Evolutionary conservation across 2,113 vertebrate genomes (phyloP).

Genomic region (Morone chrysops): DNA sequence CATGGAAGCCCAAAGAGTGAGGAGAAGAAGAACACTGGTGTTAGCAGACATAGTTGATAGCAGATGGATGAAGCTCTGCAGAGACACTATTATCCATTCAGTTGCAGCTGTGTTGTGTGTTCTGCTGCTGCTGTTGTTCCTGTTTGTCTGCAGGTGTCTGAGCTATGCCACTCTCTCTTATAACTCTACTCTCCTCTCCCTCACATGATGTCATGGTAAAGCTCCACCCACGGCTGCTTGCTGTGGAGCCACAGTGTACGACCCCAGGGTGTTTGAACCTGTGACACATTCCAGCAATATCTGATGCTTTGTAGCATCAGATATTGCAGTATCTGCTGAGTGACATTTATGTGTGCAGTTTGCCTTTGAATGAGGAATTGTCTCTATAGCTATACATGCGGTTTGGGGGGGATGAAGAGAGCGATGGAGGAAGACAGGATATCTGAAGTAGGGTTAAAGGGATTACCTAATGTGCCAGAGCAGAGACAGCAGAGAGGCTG

Average conservation of each 20-base stretch:
- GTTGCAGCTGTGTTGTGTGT: constrained; percentile 17
- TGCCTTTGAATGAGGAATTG: constrained; percentile 13
- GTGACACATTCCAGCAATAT: constrained; percentile 73
- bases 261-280: constrained; percentile 55
- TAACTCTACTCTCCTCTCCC: constrained; percentile 24
- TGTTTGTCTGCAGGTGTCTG: constrained; percentile 71
- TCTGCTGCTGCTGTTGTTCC: constrained; percentile 43
- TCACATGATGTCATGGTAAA: constrained; percentile 61
- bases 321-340: no score
- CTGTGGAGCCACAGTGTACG: constrained; percentile 30
- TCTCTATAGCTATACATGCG: neutral
- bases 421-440: neutral
- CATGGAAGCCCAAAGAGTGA: constrained; percentile 70
- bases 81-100: constrained; percentile 22
- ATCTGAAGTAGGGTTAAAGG: neutral
- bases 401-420: neutral
- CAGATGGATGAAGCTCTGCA: constrained; percentile 31
- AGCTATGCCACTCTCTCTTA: constrained; percentile 67
- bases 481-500: neutral
- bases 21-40: constrained; percentile 66
- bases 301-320: constrained; percentile 8
- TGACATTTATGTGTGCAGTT: constrained; percentile 5
- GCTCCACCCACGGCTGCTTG: constrained; percentile 60
- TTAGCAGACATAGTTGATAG: constrained; percentile 62
- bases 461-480: neutral